A percentile compares a stretch with the other conserved stretches of the same genome.
phyloP scores from a whole-genome alignment of 2,113 vertebrate genomes.

The Eolophus roseicapilla region DNA sequence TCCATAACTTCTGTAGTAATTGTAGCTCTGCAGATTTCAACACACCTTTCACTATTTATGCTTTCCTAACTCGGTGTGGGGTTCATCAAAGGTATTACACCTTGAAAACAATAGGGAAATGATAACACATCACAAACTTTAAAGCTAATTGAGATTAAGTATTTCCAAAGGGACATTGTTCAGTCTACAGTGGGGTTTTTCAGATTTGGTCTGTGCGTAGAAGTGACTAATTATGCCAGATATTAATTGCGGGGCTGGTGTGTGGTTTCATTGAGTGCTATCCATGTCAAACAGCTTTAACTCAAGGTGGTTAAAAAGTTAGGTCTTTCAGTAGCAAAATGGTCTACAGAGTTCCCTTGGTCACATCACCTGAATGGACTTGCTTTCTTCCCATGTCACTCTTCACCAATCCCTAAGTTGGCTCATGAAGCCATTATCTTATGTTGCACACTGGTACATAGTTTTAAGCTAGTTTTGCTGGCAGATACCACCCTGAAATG shows the following conservation, averaged over 20 bases:
- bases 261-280: no score
- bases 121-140: background rate
- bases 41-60: background rate
- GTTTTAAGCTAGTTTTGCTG: background rate
- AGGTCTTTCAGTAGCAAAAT: background rate
- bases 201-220: background rate
- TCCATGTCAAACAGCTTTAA: background rate
- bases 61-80: background rate
- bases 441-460: background rate
- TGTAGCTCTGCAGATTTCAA: background rate
- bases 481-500: background rate
- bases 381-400: background rate
- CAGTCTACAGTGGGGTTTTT: background rate
- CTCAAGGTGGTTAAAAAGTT: background rate
- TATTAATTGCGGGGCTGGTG: background rate
- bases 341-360: background rate
- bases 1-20: background rate
- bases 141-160: background rate
- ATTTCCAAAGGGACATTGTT: background rate
- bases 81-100: background rate
- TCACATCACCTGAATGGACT: background rate
- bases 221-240: background rate
- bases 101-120: background rate
- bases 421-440: background rate
- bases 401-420: background rate